Conservation (phyloP, 2,113 vertebrate genomes). For the Climacteris rufus region DNA sequence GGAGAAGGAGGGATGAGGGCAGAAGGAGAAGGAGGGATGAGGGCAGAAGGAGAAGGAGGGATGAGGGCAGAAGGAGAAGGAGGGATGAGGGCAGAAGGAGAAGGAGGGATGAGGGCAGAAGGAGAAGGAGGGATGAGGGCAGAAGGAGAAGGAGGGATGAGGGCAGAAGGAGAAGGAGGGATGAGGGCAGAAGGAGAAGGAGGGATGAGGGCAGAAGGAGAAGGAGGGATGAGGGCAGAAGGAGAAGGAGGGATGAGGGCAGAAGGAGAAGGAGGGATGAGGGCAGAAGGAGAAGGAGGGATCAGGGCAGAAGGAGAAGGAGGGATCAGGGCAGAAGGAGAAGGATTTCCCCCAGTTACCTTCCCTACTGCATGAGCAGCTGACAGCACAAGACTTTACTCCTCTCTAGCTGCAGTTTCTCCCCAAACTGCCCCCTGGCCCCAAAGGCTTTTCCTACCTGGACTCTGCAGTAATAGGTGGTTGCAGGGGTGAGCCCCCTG, state of each 20-base stretch:
- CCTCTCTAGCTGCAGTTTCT: neutral
- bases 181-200: neutral
- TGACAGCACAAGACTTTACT: neutral
- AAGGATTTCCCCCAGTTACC: neutral
- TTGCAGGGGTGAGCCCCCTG: constrained; percentile 74
- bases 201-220: neutral
- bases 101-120: neutral
- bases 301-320: neutral
- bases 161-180: neutral
- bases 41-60: neutral
- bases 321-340: neutral
- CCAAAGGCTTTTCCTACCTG: constrained; percentile 66
- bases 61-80: neutral
- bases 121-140: neutral
- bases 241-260: neutral
- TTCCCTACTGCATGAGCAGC: neutral
- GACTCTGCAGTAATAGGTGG: constrained; percentile 78
- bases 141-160: neutral
- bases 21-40: neutral
- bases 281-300: neutral
- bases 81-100: neutral
- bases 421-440: neutral
- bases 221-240: neutral
- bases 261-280: neutral
- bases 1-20: neutral